Base-by-base conservation (phyloP, 2,113 vertebrate genomes). In the Pitta sordida region DNA sequence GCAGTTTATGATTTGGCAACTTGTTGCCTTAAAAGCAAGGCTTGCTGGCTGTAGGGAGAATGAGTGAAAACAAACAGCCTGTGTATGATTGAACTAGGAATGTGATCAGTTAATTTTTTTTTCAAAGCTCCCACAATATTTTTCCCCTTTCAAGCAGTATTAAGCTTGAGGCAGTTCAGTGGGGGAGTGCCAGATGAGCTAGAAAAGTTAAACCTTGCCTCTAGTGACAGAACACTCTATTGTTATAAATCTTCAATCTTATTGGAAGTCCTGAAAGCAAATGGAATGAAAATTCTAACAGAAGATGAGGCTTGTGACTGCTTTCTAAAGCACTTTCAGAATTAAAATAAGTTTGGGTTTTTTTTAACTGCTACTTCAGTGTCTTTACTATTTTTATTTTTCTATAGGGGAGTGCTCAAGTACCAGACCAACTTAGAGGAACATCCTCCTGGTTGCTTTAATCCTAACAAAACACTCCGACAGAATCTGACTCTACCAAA, bases 391-490 rank as follows among this genome's bases (percentile, higher is more conserved):
- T 67, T 51, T 94, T 59, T 69, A 5, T 95, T 96, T 92, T 96
- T 79, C 86, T 96, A 62, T 84, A 99, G 99, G 81, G 99, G 99
- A 27, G 97, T 98, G 85, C 97, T 99, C 84, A 99, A 99, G 96
- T 99, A 99, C 97, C 99, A 99, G 86, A 98, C 96, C 86, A 99
- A 99, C 85, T 86, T 99, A 74, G 98, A 99, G 58, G 96, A 98
- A 49, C 99, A 99, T 63, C 98, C 98, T 80, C 99, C 99, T 41
- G 99, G 99, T 94, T 99, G 99, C 96, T 86, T 98, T 77, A 93
- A 83, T 95, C 95, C 97, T 89, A 99, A 99, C 94, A 96, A 94
- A 96, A 98, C 98, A 13, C 74, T n/a, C 65, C 34, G 34, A 65
- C 91, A 93, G 87, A 94, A 96, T 68, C 55, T 85, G 76, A 93